A percentile compares a stretch with the other conserved stretches of the same genome.
Evolutionary conservation across 2,797 vertebrate species (phyloP).

Genomic region (Melanogrammus aeglefinus): DNA sequence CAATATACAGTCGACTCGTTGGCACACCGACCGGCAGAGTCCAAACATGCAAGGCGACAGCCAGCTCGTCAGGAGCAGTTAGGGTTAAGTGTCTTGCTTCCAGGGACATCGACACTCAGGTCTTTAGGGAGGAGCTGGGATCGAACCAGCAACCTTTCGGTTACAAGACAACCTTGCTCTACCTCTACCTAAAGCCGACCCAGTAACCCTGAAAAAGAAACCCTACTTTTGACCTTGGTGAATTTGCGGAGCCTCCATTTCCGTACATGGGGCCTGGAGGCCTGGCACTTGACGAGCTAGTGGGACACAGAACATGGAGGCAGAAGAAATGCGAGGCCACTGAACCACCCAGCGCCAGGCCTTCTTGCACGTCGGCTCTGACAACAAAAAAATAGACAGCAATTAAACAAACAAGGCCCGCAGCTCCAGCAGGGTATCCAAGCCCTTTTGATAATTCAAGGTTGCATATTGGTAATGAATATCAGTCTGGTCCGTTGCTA

Average conservation of each 20-base stretch:
- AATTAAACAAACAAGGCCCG: not conserved
- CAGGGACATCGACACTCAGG: too few relatives aligned
- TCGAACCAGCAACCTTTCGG: too few relatives aligned
- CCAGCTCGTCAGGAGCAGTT: too few relatives aligned
- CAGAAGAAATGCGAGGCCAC: constrained; percentile 92
- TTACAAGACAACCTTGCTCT: too few relatives aligned
- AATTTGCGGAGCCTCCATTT: constrained; percentile 91
- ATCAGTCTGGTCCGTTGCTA: not conserved
- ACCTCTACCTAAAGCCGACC: too few relatives aligned
- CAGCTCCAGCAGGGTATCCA: not conserved
- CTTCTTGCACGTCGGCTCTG: constrained; percentile 93
- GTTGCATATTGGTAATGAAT: not conserved
- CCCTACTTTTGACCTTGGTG: constrained; percentile 84
- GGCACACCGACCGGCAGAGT: too few relatives aligned
- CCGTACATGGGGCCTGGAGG: constrained; percentile 95
- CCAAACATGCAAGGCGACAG: too few relatives aligned
- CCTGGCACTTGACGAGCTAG: constrained; percentile 94
- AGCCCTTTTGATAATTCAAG: not conserved
- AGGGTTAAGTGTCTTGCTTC: too few relatives aligned
- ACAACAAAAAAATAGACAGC: constrained; percentile 1
- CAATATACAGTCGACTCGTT: too few relatives aligned
- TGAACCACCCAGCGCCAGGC: constrained; percentile 90
- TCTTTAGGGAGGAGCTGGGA: too few relatives aligned
- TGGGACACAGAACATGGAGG: constrained; percentile 90
- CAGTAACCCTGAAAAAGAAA: constrained; percentile 10